Evolutionary conservation across 1,140 invertebrate species (phyloP).

Genomic region (Mesaphorura yosii): DNA sequence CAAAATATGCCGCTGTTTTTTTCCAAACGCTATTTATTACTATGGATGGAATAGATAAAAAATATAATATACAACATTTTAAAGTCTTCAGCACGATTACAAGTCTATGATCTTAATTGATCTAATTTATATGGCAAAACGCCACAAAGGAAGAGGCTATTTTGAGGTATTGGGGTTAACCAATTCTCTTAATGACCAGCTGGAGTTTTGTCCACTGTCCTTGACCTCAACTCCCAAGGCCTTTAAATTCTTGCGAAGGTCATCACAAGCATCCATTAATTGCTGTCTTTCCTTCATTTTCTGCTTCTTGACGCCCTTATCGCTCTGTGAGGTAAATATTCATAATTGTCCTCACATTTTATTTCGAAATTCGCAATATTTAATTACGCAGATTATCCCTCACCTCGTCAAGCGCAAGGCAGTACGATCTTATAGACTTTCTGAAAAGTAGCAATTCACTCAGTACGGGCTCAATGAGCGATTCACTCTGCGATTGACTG

Average conservation of each 20-base stretch:
- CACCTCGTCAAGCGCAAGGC: constrained; percentile 6
- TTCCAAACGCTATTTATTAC: too few species aligned
- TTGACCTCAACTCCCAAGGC: constrained; percentile 45
- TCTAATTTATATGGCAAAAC: too few species aligned
- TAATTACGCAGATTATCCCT: background rate
- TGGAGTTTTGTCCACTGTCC: constrained; percentile 46
- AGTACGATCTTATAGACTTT: constrained; percentile 33
- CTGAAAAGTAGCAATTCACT: constrained; percentile 33
- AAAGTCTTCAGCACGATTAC: too few species aligned
- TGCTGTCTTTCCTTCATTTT: constrained; percentile 38
- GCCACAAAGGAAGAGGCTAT: too few species aligned
- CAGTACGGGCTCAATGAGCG: constrained; percentile 27
- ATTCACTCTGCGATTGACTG: constrained; percentile 7
- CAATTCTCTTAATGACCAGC: constrained; percentile 9
- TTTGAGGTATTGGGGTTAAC: too few species aligned
- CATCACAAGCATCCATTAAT: constrained; percentile 59
- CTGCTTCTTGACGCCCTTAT: constrained; percentile 45
- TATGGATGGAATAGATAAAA: too few species aligned
- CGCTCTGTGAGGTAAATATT: constrained; percentile 8
- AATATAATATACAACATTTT: too few species aligned
- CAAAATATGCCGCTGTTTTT: too few species aligned
- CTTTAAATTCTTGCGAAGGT: constrained; percentile 50
- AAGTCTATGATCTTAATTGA: too few species aligned
- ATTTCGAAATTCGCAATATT: constrained; percentile 7
- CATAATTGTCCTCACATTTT: too few species aligned